These are phyloP conservation scores for Epinephelus coioides DNA, from an alignment of 2,797 vertebrate species.

Conservation along the genomic window DNA sequence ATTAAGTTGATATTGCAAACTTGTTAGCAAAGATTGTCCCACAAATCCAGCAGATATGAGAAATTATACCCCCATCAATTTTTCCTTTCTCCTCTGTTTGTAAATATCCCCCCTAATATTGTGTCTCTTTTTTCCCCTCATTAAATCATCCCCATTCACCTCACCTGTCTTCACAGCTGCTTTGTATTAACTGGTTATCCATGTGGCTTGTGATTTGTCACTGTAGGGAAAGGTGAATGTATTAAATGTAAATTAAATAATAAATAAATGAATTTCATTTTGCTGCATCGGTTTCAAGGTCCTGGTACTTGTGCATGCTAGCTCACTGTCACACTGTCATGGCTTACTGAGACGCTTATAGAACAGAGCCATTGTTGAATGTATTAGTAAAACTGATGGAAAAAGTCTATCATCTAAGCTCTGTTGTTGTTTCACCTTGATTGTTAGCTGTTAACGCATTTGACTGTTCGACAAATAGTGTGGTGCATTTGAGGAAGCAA, in stretches of 20 bases:
- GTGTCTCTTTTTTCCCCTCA: not conserved
- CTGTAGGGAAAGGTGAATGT: not conserved
- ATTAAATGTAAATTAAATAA: not conserved
- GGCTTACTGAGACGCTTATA: not conserved
- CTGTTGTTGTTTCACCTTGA: not conserved
- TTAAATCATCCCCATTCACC: not conserved
- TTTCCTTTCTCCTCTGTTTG: too few species aligned
- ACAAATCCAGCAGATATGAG: not conserved
- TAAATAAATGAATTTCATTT: not conserved
- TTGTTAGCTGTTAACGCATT: not conserved
- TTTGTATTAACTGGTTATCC: not conserved
- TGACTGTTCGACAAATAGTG: not conserved
- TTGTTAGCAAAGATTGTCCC: not conserved
- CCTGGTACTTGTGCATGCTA: not conserved
- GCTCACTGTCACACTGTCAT: not conserved
- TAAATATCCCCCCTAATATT: too few species aligned
- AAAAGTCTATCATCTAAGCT: not conserved
- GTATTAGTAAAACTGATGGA: not conserved
- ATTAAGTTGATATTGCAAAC: not conserved
- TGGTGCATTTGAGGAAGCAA: constrained; percentile 7
- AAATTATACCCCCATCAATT: too few species aligned
- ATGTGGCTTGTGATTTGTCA: not conserved
- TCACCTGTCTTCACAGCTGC: not conserved
- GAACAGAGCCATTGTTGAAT: not conserved
- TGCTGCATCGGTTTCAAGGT: not conserved